A percentile compares a stretch with the other conserved stretches of the same genome.
These are phyloP conservation scores for Rachycentron canadum DNA, from an alignment of 2,797 vertebrate genomes.

Conservation along the genomic window DNA sequence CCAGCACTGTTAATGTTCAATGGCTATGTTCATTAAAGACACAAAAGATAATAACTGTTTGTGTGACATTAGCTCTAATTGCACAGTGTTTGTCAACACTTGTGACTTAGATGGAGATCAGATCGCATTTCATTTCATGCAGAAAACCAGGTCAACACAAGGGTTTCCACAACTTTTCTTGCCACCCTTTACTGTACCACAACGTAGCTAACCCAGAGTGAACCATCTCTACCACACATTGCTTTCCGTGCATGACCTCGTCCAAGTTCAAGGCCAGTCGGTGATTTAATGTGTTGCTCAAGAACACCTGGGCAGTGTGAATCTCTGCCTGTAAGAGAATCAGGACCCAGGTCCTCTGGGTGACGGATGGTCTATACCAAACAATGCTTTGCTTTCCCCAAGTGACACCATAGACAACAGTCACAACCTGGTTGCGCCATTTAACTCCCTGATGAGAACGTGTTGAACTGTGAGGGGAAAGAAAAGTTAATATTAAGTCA, in stretches of 20 bases:
- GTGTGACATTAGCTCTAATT: neutral
- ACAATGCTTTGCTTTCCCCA: constrained; percentile 11
- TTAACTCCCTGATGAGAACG: constrained; percentile 36
- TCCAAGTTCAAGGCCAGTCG: constrained; percentile 2
- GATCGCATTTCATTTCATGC: too few relatives aligned
- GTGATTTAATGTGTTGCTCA: constrained; percentile 20
- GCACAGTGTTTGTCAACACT: too few relatives aligned
- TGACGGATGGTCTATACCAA: constrained; percentile 10
- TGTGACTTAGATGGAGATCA: too few relatives aligned
- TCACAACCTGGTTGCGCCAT: constrained; percentile 10
- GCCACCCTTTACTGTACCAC: neutral
- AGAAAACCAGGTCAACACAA: too few relatives aligned
- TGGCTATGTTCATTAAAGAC: neutral
- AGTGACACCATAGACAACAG: constrained; percentile 27
- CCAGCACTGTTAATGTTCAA: neutral
- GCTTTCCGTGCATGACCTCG: neutral
- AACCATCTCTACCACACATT: neutral
- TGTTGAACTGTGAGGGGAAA: constrained; percentile 7
- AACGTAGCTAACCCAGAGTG: constrained; percentile 1
- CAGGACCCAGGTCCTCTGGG: constrained; percentile 9
- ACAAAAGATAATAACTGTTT: neutral
- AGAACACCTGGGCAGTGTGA: constrained; percentile 23
- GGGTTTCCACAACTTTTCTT: too few relatives aligned
- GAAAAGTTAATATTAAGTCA: constrained; percentile 10
- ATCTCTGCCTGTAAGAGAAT: neutral